Conservation (phyloP, 2,797 vertebrate genomes). For the Sphenodon punctatus region DNA sequence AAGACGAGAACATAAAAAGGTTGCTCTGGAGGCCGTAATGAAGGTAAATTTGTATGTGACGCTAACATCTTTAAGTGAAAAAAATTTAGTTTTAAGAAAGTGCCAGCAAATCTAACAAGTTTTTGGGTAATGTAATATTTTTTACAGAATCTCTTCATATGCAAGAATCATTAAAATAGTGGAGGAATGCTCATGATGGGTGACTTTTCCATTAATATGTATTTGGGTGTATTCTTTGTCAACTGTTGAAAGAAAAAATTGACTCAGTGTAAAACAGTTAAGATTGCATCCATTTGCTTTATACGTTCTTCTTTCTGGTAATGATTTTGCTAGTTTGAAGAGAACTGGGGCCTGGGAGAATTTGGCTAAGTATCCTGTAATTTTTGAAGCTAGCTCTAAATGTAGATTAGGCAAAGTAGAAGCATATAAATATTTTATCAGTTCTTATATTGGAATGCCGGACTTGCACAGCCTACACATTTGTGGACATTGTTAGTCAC, state of each 20-base stretch:
- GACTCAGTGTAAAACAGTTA: neutral
- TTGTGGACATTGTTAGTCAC: neutral
- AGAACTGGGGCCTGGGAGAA: neutral
- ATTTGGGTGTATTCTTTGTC: neutral
- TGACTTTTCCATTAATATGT: neutral
- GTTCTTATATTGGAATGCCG: neutral
- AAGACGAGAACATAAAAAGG: conserved; percentile 82
- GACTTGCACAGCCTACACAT: neutral
- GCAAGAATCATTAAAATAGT: rapidly evolving
- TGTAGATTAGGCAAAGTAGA: neutral
- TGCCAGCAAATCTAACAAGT: neutral
- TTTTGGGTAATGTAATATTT: neutral
- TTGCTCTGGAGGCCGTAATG: conserved; percentile 86
- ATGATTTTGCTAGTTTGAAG: neutral
- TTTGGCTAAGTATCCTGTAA: neutral
- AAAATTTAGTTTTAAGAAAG: neutral
- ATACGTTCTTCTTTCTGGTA: neutral
- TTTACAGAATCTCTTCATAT: neutral
- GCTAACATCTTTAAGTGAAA: neutral
- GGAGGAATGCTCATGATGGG: neutral
- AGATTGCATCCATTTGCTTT: neutral
- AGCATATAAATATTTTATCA: neutral
- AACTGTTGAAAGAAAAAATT: neutral
- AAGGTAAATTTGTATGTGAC: conserved; percentile 74
- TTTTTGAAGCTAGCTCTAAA: neutral